Percentiles rank a stretch among this genome's conserved stretches.
Conservation (phyloP, 2,113 vertebrate species). For the Sula dactylatra region DNA sequence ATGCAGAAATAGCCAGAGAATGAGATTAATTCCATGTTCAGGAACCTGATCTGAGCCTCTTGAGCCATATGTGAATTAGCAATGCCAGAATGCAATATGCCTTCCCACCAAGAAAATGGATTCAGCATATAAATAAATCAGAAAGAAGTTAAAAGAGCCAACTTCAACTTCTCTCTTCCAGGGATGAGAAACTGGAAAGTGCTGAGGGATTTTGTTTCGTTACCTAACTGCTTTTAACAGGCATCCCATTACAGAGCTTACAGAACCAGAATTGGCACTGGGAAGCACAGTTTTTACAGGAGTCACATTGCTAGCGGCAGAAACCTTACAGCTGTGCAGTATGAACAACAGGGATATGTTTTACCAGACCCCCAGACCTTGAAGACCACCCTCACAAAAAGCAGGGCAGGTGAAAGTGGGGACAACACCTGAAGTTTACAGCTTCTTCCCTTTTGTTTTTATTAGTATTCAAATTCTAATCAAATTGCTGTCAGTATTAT, state of each 20-base stretch:
- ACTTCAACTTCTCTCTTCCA: not conserved
- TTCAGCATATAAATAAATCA: conserved; percentile 29
- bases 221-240: conserved; percentile 14
- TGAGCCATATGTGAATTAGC: conserved; percentile 12
- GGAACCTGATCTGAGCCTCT: conserved; percentile 34
- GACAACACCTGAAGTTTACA: not conserved
- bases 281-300: not conserved
- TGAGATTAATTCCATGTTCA: conserved; percentile 22
- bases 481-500: not conserved
- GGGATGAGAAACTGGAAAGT: conserved; percentile 20
- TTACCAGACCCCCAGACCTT: not conserved
- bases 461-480: not conserved
- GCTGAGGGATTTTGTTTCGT: not conserved
- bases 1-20: conserved; percentile 45
- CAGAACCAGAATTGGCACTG: not conserved
- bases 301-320: not conserved
- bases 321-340: not conserved
- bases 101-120: conserved; percentile 1
- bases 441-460: not conserved
- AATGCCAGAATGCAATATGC: conserved; percentile 5
- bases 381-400: not conserved
- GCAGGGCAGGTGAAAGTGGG: not conserved
- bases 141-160: not conserved
- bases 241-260: not conserved
- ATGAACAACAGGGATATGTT: not conserved